Evolutionary conservation across 2,797 vertebrate species (phyloP).

Genomic region (Sparus aurata): DNA sequence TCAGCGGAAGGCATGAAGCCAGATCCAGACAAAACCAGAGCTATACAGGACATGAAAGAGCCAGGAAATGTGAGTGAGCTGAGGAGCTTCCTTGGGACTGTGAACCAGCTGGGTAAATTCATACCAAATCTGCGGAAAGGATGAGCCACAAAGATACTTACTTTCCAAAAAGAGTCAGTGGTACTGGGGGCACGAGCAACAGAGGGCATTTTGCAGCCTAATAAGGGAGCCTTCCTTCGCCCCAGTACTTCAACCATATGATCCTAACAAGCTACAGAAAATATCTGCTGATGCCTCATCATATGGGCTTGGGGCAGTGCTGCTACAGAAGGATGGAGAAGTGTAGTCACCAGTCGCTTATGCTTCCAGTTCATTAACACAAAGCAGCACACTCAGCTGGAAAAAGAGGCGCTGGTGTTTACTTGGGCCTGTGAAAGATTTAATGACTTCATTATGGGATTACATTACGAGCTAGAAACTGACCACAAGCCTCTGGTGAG

Average conservation of each 20-base stretch:
- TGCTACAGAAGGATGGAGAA: background rate
- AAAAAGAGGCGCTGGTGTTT: conserved; percentile 1
- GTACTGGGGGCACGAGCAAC: background rate
- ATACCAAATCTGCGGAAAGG: background rate
- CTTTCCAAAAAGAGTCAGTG: background rate
- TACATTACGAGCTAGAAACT: background rate
- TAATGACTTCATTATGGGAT: background rate
- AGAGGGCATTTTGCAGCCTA: background rate
- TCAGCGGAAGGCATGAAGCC: background rate
- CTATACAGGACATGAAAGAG: background rate
- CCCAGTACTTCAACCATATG: background rate
- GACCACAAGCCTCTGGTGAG: background rate
- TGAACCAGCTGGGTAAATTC: background rate
- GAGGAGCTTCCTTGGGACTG: background rate
- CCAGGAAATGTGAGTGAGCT: background rate
- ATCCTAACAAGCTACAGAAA: conserved; percentile 8
- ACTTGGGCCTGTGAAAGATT: conserved; percentile 10
- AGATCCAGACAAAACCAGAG: background rate
- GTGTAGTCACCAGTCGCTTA: background rate
- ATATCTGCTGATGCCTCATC: conserved; percentile 28
- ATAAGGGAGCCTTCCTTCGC: background rate
- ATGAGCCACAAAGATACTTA: background rate
- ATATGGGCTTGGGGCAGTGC: conserved; percentile 4
- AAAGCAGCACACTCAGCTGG: conserved; percentile 1
- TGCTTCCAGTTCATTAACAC: background rate